Base-by-base conservation (phyloP, 2,888 invertebrate genomes). In the Catocala fraxini region DNA sequence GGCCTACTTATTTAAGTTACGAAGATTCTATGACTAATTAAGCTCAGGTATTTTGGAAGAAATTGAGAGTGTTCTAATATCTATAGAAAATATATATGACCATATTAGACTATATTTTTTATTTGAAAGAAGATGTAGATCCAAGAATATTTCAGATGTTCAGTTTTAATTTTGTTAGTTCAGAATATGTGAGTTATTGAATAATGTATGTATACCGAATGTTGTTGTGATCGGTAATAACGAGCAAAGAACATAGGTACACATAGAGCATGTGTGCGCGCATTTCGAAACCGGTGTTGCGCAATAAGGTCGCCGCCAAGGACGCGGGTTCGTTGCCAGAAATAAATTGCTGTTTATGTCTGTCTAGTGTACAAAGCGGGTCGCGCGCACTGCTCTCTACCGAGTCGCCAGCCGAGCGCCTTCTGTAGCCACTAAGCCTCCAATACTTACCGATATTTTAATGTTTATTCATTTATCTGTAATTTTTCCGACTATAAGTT, bases 221-320 rank as follows among this genome's bases (percentile, higher is more conserved):
- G 49, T 49, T 54, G 59, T 56, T 54, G 59, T 56, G 52, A 77
- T 79, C 64, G 57, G 58, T 66, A 71, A 69, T 79, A 73, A 73
- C 70, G 69, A 67, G 70, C 73, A 73, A 69, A 25, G 61, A 75
- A 74, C 60, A 73, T 79, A 75, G 67, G 67, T 71, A 70, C 70
- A 70, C 78, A 82, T 83, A 86, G 86, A 88, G 73, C 81, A 82
- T 84, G 82, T 83, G 82, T 81, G 86, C 86, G 88, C 87, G 88
- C 86, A 86, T 91, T 89, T 89, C 87, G 80, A 93, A 93, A 93
- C 91, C 88, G 90, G 91, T 91, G 90, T 94, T 93, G 93, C 91
- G 93, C 89, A 94, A 93, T 93, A 94, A 93, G 93, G 93, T 91
- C 93, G 91, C 71, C 89, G 87, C 85, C 93, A 94, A 94, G 93